Conservation (phyloP, 2,113 vertebrate genomes). For the Solenodon paradoxus region DNA sequence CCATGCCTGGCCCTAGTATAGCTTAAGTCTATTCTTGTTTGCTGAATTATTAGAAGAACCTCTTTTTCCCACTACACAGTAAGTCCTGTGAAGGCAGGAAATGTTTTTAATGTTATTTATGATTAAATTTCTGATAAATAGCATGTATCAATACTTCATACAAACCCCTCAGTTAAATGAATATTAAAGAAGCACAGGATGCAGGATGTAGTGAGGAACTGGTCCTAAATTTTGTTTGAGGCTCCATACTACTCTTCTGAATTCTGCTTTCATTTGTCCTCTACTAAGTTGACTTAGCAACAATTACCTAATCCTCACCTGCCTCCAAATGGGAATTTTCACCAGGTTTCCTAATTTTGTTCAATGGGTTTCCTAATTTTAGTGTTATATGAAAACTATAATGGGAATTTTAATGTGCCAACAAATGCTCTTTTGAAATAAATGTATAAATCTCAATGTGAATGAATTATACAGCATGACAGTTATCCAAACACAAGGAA, state of each 20-base stretch:
- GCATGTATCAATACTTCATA: not conserved
- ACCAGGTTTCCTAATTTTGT: too few relatives aligned
- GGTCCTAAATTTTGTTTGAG: too few relatives aligned
- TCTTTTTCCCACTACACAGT: not conserved
- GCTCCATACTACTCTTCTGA: not conserved
- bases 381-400: not conserved
- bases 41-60: not conserved
- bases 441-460: not conserved
- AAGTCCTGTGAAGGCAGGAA: not conserved
- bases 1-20: not conserved
- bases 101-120: not conserved
- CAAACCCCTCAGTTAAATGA: too few relatives aligned
- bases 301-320: not conserved
- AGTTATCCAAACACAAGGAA: not conserved
- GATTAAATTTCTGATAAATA: not conserved
- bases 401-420: not conserved
- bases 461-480: not conserved
- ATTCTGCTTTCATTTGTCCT: not conserved
- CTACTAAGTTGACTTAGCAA: not conserved
- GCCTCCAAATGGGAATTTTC: not conserved
- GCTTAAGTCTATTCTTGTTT: not conserved
- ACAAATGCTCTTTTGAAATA: slow-evolving; percentile 6
- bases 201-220: not conserved
- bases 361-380: not conserved
- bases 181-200: too few relatives aligned